Evolutionary conservation across 2,113 vertebrate genomes (phyloP).

Genomic region (Sapayoa aenigma): DNA sequence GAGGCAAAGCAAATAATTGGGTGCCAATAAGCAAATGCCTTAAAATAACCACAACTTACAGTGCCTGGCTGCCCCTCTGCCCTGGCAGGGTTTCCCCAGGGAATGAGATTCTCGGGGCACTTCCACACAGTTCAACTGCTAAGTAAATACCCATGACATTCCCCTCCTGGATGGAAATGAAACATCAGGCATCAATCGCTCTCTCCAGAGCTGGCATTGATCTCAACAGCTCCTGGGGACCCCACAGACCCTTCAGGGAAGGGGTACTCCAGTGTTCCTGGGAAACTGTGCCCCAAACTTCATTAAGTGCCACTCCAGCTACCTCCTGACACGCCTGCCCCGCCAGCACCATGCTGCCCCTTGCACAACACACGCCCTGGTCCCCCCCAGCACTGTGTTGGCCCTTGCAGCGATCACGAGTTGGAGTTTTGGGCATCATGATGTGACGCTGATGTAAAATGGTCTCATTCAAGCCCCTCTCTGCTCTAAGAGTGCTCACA

Average conservation of each 20-base stretch:
- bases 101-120: not conserved
- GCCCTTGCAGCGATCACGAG: not conserved
- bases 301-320: not conserved
- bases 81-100: not conserved
- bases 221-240: not conserved
- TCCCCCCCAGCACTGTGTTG: fast-evolving
- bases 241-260: not conserved
- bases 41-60: not conserved
- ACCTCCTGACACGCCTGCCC: not conserved
- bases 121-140: not conserved
- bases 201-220: not conserved
- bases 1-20: conserved; percentile 37
- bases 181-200: not conserved
- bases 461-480: not conserved
- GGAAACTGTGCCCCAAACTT: not conserved
- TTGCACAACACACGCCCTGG: fast-evolving
- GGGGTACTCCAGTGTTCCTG: conserved; percentile 41
- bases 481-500: not conserved
- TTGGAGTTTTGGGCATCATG: not conserved
- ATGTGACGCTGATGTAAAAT: not conserved
- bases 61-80: not conserved
- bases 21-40: not conserved
- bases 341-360: not conserved
- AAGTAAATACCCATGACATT: not conserved
- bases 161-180: conserved; percentile 1